A percentile compares a stretch with the other conserved stretches of the same genome.
phyloP scores from a whole-genome alignment of 35 echinoderm and acorn worm genomes.

The Lytechinus variegatus region DNA sequence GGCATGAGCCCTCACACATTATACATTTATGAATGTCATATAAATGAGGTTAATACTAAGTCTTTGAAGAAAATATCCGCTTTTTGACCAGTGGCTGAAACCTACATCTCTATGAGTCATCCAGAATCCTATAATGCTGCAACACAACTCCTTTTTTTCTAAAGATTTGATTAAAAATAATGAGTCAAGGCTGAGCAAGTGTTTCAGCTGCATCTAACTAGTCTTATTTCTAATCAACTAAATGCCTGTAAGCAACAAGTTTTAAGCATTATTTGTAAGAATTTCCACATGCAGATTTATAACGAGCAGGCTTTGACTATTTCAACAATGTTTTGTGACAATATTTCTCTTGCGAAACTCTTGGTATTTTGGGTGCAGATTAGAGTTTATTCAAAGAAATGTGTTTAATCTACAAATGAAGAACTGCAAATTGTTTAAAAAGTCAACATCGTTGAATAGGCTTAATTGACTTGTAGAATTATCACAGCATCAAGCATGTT shows the following conservation, averaged over 20 bases:
- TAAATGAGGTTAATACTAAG: not conserved
- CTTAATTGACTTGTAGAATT: not conserved
- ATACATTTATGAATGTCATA: not conserved
- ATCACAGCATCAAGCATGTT: not conserved
- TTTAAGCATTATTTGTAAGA: not conserved
- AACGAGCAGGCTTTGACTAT: not conserved
- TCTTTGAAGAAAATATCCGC: not conserved
- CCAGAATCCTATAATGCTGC: not conserved
- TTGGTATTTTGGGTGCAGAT: not conserved
- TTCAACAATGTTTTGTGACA: not conserved
- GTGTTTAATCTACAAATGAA: not conserved
- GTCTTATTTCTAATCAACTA: constrained; percentile 35
- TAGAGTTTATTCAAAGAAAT: not conserved
- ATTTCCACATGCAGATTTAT: not conserved
- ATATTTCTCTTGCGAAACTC: not conserved
- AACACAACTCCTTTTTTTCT: not conserved
- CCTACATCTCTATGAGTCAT: constrained; percentile 20
- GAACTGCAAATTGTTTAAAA: not conserved
- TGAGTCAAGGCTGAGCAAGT: constrained; percentile 7
- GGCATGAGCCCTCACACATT: not conserved
- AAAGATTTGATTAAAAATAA: constrained; percentile 46
- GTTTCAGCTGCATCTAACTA: constrained; percentile 49
- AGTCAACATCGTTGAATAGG: not conserved
- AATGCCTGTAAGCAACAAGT: constrained; percentile 51
- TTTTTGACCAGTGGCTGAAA: constrained; percentile 24